These are phyloP conservation scores for Parus major DNA, from an alignment of 2,113 vertebrate species.

Conservation along the genomic window DNA sequence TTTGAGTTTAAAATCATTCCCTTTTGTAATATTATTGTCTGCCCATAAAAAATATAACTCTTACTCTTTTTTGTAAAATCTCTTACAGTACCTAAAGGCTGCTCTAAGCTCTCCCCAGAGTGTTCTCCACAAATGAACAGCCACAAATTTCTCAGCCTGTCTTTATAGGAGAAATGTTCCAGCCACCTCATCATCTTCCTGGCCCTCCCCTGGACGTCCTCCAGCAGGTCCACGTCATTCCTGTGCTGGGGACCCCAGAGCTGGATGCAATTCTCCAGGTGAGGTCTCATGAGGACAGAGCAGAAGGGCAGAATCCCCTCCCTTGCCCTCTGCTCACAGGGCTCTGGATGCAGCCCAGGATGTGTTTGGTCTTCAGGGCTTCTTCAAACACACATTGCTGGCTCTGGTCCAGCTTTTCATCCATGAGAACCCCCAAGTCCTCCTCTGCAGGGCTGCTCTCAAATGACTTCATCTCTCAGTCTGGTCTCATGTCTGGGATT, in stretches of 20 bases:
- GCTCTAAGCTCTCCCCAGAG: neutral
- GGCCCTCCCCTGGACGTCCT: neutral
- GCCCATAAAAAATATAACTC: neutral
- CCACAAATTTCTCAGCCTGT: neutral
- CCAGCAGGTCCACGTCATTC: neutral
- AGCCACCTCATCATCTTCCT: neutral
- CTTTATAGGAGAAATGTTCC: neutral
- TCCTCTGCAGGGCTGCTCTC: neutral
- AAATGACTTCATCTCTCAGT: neutral
- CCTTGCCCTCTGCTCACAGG: fast-evolving
- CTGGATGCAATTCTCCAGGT: neutral
- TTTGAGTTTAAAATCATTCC: neutral
- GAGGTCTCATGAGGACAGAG: neutral
- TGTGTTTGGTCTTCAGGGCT: neutral
- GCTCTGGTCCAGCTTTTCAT: neutral
- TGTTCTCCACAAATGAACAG: neutral
- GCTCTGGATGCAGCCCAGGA: neutral
- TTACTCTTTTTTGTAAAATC: neutral
- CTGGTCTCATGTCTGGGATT: neutral
- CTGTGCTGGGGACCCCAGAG: neutral
- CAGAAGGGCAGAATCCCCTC: neutral
- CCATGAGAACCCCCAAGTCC: neutral
- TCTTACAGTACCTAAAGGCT: neutral
- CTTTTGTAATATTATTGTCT: neutral
- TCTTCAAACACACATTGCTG: neutral